Evolutionary conservation across 2,113 vertebrate species (phyloP), one percentile per base, ranked within the genome.

Genomic region (Callipepla squamata): DNA sequence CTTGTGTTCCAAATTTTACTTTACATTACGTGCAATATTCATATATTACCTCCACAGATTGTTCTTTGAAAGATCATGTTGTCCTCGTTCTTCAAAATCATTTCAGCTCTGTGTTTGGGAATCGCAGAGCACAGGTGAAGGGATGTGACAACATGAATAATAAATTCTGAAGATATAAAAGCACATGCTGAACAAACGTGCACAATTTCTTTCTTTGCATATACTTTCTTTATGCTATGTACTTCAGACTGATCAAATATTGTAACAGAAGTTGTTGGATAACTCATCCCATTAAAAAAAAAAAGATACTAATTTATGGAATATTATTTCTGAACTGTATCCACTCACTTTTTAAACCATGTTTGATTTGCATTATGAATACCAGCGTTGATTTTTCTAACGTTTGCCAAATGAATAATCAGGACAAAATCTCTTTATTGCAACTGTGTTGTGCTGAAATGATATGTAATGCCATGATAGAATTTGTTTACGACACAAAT

Each of bases 161-260:
- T 51, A 55, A 91, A 85, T 82, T 58, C 40, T 4, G 2, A 48
- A 82, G 36, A 53, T 66, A 81, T 51, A 23, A 81, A 88, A 86
- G 18, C 13, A 28, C 78, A 84, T 40, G 12, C 23, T 81, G 61
- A 90, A 76, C 36, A 79, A 82, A 76, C 34, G 4, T 7, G 17
- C 4, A 73, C 26, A 34, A 84, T 69, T 88, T 89, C 65, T 68
- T 12, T 40, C 55, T 80, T 88, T 72, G 23, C 20, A 32, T 59
- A 45, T 45, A 50, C 5, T 87, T 84, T 69, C 32, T 63, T 88
- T 77, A 68, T 13, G 23, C 20, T 73, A 1, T 28, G 5, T 84
- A n/a, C 14, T 67, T 77, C 59, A 85, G 22, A 83, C 7, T 81
- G 74, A 69, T 61, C 77, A 92, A 93, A 75, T 94, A 77, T 73